These are phyloP conservation scores for Hypocryptadius cinnamomeus DNA, from an alignment of 2,113 vertebrate species.

Conservation along the genomic window DNA sequence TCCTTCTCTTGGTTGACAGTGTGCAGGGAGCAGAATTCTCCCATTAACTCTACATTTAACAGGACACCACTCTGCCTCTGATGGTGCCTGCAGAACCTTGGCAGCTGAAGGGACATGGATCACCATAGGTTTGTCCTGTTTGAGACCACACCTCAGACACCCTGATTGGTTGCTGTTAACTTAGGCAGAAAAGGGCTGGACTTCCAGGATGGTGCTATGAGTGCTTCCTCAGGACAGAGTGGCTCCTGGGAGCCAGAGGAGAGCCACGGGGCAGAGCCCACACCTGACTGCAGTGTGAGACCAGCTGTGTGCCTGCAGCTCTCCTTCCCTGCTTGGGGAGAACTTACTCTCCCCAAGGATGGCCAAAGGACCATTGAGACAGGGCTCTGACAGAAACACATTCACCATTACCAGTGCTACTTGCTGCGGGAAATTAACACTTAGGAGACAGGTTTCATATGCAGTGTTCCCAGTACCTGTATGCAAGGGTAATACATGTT, in stretches of 20 bases:
- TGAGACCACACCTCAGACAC: not conserved
- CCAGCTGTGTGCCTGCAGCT: fast-evolving
- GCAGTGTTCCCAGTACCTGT: not conserved
- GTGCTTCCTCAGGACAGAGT: not conserved
- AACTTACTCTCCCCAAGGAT: not conserved
- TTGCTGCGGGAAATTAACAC: not conserved
- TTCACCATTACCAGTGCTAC: not conserved
- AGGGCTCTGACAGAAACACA: not conserved
- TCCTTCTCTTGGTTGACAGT: not conserved
- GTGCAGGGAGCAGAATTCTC: not conserved
- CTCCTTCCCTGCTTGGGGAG: not conserved
- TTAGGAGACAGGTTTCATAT: not conserved
- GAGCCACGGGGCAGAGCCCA: not conserved
- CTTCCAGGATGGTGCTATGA: not conserved
- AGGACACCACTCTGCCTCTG: not conserved
- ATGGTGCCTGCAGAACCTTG: not conserved
- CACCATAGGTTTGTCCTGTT: not conserved
- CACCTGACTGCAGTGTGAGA: fast-evolving
- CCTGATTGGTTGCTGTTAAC: not conserved
- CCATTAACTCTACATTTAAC: not conserved
- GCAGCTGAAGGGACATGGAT: not conserved
- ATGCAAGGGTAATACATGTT: not conserved
- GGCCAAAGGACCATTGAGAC: not conserved
- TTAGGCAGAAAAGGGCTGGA: not conserved
- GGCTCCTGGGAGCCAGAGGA: not conserved